Base-by-base conservation (phyloP, 1,140 invertebrate species). In the Lordiphosa clarofinis region DNA sequence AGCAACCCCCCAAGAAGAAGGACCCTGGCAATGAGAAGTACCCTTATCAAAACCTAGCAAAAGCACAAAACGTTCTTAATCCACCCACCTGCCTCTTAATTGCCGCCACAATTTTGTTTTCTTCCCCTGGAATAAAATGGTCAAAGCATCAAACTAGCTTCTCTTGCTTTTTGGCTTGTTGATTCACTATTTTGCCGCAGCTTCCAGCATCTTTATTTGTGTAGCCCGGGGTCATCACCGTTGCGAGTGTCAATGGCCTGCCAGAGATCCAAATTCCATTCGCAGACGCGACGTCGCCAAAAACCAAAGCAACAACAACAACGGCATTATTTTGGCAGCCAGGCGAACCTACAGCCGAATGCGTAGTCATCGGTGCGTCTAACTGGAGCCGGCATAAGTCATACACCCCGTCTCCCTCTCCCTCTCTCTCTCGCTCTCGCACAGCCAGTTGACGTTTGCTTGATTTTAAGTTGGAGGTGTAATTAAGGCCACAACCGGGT, bases 321-420 rank as follows among this genome's bases (percentile, higher is more conserved):
- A 40, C 12, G 39, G 38, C 24, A 40, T 19, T 40, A 31, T 46
- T 24, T 42, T n/a, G 48, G 40, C 57, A 54, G 40, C 24, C 12
- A 53, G 33, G 43, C 31, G 42, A 59, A 59, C 58, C 21, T 21
- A 21, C 21, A 21, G 21, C 3, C 21, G 21, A 21, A 4, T 59
- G 76, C 76, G 67, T 75, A 71, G 76, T 81, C 59, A 74, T 68
- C 56, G 75, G 47, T 46, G 78, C 78, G 78, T 73, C 78, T 82
- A 82, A 82, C 78, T 82, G 78, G 78, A 78, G 78, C 78, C 78
- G 47, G 47, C 61, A 84, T 78, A 84, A 82, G 63, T 79, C 75
- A 71, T 37, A 31, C 46, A 33, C 40, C 56, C 21, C 42, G 19
- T 49, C 39, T 33, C 38, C 15, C 31, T 48, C 28, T 36, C 31